These are phyloP conservation scores for Phalacrocorax carbo DNA, from an alignment of 2,113 vertebrate species.

Conservation along the genomic window DNA sequence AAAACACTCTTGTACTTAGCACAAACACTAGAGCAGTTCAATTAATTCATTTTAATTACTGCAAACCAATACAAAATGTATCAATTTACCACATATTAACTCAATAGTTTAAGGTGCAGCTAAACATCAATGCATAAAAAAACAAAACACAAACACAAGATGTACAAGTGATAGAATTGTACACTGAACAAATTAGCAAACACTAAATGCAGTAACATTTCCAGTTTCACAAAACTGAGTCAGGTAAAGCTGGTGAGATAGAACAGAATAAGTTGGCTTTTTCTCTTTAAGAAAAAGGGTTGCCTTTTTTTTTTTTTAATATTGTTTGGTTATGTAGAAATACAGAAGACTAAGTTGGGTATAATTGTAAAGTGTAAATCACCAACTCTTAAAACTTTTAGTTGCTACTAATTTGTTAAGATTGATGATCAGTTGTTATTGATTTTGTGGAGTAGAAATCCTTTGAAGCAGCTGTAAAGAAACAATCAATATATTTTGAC, in stretches of 20 bases:
- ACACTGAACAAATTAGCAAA: background rate
- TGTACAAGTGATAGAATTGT: background rate
- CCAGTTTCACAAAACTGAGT: background rate
- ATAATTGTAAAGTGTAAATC: background rate
- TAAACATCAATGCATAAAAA: background rate
- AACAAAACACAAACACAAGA: background rate
- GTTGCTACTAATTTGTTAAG: conserved; percentile 16
- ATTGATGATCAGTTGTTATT: background rate
- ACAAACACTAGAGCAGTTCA: conserved; percentile 7
- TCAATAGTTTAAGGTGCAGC: background rate
- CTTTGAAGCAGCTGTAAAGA: background rate
- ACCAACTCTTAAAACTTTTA: background rate
- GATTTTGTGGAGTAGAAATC: conserved; percentile 16
- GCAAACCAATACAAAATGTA: background rate
- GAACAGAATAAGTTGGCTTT: background rate
- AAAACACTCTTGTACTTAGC: background rate
- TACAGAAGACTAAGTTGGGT: background rate
- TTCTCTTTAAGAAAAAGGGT: background rate
- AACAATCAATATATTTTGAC: conserved; percentile 38
- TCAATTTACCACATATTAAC: background rate
- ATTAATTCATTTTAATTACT: conserved; percentile 44
- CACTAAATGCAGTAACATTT: background rate
- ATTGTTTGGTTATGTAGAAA: background rate
- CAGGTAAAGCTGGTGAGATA: background rate
- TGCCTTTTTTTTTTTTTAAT: background rate